Conservation (phyloP, 2,797 vertebrate genomes). For the Sphenodon punctatus region DNA sequence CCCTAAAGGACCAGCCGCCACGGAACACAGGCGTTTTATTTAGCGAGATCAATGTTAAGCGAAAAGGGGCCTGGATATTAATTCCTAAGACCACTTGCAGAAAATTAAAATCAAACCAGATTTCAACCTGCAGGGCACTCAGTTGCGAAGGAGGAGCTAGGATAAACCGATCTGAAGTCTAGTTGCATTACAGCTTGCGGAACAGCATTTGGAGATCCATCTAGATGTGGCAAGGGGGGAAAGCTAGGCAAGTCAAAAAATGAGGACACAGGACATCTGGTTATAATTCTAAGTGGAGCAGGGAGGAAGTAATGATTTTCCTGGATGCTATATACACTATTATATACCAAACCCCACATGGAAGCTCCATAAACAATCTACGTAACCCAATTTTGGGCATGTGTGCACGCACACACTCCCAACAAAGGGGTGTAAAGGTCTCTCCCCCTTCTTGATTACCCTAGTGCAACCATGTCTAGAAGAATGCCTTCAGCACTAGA, state of each 20-base stretch:
- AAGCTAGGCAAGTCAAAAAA: neutral
- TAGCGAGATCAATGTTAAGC: no score
- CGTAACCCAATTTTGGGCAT: neutral
- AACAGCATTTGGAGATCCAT: neutral
- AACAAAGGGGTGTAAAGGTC: neutral
- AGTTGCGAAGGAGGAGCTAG: neutral
- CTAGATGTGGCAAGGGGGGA: neutral
- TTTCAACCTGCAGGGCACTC: neutral
- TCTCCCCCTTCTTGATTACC: fast-evolving
- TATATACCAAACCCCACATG: neutral
- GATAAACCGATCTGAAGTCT: neutral
- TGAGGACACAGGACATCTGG: neutral
- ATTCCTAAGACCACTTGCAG: neutral
- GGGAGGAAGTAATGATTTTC: neutral
- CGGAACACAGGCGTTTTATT: no score
- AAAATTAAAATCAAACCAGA: neutral
- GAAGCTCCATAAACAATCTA: neutral
- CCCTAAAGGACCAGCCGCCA: no score
- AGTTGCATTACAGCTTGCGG: neutral
- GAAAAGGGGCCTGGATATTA: neutral
- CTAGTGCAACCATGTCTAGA: neutral
- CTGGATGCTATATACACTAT: neutral
- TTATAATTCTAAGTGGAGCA: neutral
- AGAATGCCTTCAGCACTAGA: neutral
- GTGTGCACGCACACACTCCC: neutral